These are phyloP conservation scores for Gephyroberyx darwinii DNA, from an alignment of 2,797 vertebrate genomes.

Conservation along the genomic window DNA sequence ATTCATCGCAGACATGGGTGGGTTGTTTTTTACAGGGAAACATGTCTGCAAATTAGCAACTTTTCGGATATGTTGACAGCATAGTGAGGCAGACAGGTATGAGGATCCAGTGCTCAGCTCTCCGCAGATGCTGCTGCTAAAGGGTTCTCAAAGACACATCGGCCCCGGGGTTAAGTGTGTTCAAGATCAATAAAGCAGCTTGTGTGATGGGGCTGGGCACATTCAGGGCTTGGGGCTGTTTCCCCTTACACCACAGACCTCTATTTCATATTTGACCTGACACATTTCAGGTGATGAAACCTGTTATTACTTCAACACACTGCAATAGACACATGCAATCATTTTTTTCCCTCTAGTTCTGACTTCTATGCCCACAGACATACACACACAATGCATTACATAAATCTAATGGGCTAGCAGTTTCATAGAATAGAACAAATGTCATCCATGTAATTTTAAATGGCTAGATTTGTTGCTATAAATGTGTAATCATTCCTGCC, in stretches of 20 bases:
- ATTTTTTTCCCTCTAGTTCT: neutral
- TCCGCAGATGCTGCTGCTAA: constrained; percentile 3
- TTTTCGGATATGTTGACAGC: neutral
- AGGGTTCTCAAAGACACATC: neutral
- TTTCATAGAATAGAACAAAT: no score
- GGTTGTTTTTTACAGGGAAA: neutral
- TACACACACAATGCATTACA: neutral
- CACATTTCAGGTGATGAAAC: constrained; percentile 9
- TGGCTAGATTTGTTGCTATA: no score
- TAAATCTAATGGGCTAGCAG: neutral
- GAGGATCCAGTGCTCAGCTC: neutral
- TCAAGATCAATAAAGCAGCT: constrained; percentile 16
- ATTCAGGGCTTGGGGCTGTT: constrained; percentile 25
- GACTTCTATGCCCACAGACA: neutral
- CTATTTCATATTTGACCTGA: constrained; percentile 20
- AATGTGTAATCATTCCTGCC: no score
- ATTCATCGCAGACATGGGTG: neutral
- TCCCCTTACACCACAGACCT: constrained; percentile 15
- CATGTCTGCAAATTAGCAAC: neutral
- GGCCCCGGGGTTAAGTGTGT: neutral
- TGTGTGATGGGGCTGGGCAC: constrained; percentile 28
- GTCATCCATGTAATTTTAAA: no score
- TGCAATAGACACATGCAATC: neutral
- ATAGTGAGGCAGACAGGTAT: neutral
- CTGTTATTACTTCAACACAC: neutral